phyloP scores from a whole-genome alignment of 2,888 invertebrate genomes.

The Tetragonula carbonaria region DNA sequence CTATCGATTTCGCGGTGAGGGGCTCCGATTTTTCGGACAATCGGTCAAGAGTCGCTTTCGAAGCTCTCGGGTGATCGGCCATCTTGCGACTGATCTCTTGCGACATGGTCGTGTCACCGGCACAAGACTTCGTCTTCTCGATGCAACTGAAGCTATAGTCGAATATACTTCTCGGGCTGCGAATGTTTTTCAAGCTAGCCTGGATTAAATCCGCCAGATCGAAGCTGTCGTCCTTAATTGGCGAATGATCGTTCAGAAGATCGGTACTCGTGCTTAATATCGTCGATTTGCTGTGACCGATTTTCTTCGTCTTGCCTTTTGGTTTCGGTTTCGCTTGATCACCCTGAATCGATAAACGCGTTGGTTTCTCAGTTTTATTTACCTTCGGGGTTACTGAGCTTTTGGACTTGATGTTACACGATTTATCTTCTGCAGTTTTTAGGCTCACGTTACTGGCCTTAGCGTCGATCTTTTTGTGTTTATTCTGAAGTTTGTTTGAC shows the following conservation, averaged over 20 bases:
- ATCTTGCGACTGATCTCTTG: conserved; percentile 2
- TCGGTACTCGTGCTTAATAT: conserved; percentile 36
- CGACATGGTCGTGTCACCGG: conserved; percentile 28
- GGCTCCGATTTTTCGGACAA: conserved; percentile 63
- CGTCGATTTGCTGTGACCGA: conserved; percentile 54
- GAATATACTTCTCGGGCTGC: conserved; percentile 62
- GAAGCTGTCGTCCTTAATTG: conserved; percentile 39
- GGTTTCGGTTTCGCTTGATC: background rate
- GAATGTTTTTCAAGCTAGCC: conserved; percentile 61
- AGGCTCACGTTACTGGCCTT: conserved; percentile 9
- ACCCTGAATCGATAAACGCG: background rate
- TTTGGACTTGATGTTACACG: conserved; percentile 4
- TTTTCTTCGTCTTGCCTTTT: conserved; percentile 47
- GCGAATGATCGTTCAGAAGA: conserved; percentile 4
- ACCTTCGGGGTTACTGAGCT: background rate
- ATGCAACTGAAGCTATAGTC: conserved; percentile 55
- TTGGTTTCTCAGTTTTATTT: background rate
- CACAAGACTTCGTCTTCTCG: conserved; percentile 35
- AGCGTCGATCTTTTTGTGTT: background rate
- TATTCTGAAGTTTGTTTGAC: conserved; percentile 3
- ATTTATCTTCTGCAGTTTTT: background rate
- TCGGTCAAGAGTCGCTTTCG: conserved; percentile 50
- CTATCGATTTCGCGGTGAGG: conserved; percentile 41
- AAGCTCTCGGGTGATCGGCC: background rate
- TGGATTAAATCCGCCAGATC: conserved; percentile 64